Conservation (phyloP, 2,888 invertebrate genomes). For the Troides oblongomaculatus region DNA sequence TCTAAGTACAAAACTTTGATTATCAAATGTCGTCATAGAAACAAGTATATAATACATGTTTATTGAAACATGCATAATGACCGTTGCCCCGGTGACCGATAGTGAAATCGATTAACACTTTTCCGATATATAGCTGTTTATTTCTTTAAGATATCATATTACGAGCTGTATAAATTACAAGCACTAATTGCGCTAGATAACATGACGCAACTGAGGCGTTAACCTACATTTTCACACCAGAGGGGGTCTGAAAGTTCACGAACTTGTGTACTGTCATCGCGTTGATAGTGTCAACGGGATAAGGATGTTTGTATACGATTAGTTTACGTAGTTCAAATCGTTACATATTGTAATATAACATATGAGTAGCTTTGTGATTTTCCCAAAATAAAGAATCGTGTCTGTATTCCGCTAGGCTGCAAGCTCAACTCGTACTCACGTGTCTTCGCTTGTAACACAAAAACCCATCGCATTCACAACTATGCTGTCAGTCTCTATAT, state of each 20-base stretch:
- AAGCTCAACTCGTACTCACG: too few relatives aligned
- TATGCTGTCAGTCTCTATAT: too few relatives aligned
- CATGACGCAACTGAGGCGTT: constrained; percentile 23
- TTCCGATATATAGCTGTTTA: constrained; percentile 17
- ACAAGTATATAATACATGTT: constrained; percentile 10
- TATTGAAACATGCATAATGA: constrained; percentile 1
- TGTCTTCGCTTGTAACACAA: too few relatives aligned
- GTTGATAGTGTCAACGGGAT: constrained; percentile 12
- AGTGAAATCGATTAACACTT: constrained; percentile 10
- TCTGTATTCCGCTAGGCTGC: too few relatives aligned
- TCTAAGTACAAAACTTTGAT: background rate
- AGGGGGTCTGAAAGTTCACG: constrained; percentile 25
- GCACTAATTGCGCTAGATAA: constrained; percentile 26
- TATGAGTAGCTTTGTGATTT: too few relatives aligned
- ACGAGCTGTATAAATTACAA: constrained; percentile 9
- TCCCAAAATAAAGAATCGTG: too few relatives aligned
- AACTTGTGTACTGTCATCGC: constrained; percentile 15
- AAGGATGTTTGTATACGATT: background rate
- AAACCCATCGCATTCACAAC: too few relatives aligned
- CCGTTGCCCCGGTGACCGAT: constrained; percentile 11
- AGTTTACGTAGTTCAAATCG: too few relatives aligned
- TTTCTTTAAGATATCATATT: constrained; percentile 6
- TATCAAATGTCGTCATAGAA: constrained; percentile 15
- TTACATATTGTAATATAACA: too few relatives aligned
- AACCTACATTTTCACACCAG: constrained; percentile 16